Base-by-base conservation (phyloP, 2,888 invertebrate species). In the Candidula unifasciata region DNA sequence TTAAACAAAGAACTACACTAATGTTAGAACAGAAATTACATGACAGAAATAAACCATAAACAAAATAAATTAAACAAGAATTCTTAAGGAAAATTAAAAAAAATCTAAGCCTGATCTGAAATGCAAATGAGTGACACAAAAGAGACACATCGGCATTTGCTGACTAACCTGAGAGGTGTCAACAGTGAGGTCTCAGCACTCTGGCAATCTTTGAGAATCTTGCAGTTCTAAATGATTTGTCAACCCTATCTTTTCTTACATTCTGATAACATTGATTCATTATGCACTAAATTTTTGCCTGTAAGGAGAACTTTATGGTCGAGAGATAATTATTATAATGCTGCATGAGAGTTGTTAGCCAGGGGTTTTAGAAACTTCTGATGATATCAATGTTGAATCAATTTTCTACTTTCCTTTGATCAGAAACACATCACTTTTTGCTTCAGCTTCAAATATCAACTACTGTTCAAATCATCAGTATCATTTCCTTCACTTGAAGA, bases 181-280 rank as follows among this genome's bases (percentile, higher is more conserved):
- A 76, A 64, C 64, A 76, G 44, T 76, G 64, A 82, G 2, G 52
- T 10, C 44, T 68, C 52, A 82, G 37, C 82, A 76, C 76, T 82
- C 76, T 82, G 82, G 82, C 71, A 52, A 74, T 76, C 74, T 82
- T 76, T 82, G 81, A 81, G 81, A 81, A 71, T 81, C 60, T 71
- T 73, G 21, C 68, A 80, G n/a, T 30, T n/a, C 33, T 54, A 30
- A 30, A 33, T n/a, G 13, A 3, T 33, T 80, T 71, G 1, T 33
- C 2, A 54, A n/a, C 60, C 60, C 60, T 24, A 24, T 60, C 10
- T 60, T 60, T 24, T 8, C 24, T 27, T n/a, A 52, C 10, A 3
- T 37, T 30, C 3, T 54, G 64, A 24, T 66, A n/a, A 54, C 30
- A 64, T 13, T 21, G 37, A 3, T 30, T 44, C 13, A 44, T 13